These are phyloP conservation scores for Calidris pugnax DNA, from an alignment of 2,113 vertebrate genomes.

Conservation along the genomic window DNA sequence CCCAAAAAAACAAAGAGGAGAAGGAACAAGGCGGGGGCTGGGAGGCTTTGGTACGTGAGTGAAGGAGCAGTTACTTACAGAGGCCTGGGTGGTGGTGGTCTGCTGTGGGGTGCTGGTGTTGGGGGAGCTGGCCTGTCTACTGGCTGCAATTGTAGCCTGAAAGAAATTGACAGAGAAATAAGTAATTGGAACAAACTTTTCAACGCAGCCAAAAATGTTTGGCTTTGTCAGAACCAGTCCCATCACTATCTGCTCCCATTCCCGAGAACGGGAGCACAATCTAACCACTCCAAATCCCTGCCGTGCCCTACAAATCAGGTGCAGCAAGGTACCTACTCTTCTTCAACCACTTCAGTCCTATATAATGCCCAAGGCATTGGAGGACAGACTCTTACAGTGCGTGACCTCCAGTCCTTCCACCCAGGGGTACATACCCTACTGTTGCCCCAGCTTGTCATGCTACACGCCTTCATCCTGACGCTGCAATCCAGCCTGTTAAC, in stretches of 20 bases:
- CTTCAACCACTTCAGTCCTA: neutral
- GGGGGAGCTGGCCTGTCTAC: conserved; percentile 90
- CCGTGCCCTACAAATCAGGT: neutral
- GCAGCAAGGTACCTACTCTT: neutral
- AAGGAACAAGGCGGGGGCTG: neutral
- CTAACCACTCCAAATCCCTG: neutral
- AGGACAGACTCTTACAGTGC: neutral
- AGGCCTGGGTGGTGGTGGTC: conserved; percentile 84
- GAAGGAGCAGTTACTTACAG: conserved; percentile 65
- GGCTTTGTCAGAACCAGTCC: neutral
- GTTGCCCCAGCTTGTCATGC: neutral
- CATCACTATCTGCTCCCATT: neutral
- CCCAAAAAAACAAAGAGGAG: neutral
- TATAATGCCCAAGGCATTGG: neutral
- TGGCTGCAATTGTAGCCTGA: conserved; percentile 95
- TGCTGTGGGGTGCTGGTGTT: conserved; percentile 87
- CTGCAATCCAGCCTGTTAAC: neutral
- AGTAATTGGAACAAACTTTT: conserved; percentile 1
- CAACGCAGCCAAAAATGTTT: neutral
- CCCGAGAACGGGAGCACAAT: neutral
- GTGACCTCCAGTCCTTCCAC: neutral
- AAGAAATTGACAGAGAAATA: neutral
- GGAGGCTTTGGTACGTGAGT: neutral
- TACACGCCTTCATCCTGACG: neutral
- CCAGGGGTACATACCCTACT: neutral